phyloP scores from a whole-genome alignment of 2,797 vertebrate species.

The Helarctos malayanus region DNA sequence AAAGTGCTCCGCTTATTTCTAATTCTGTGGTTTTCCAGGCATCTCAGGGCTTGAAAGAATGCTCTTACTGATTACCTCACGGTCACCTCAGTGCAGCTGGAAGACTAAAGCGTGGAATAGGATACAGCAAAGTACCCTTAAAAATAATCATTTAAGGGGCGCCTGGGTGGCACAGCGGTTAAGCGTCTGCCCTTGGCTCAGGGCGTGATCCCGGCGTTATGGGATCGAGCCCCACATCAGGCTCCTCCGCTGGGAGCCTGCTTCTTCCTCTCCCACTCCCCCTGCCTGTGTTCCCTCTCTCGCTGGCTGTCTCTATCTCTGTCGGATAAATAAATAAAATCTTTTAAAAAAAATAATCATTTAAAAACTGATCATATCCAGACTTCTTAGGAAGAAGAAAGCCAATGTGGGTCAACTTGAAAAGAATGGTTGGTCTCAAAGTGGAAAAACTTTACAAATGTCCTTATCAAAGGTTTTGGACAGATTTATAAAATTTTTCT shows the following conservation, averaged over 20 bases:
- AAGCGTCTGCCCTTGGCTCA: too few species aligned
- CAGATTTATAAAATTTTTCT: slow-evolving; percentile 15
- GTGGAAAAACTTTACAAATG: not conserved
- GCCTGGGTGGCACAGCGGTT: too few species aligned
- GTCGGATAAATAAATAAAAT: too few species aligned
- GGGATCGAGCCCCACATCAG: too few species aligned
- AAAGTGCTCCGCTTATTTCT: slow-evolving; percentile 25
- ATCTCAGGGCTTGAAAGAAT: not conserved
- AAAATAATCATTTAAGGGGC: not conserved
- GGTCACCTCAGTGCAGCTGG: not conserved
- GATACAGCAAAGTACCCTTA: not conserved
- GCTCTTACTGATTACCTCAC: not conserved
- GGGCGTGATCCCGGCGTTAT: too few species aligned
- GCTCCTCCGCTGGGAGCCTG: too few species aligned
- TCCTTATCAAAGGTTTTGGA: not conserved
- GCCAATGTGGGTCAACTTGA: not conserved
- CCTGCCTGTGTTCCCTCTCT: too few species aligned
- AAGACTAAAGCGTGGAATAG: not conserved
- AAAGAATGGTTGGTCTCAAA: not conserved
- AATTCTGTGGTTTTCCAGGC: not conserved
- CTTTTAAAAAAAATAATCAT: too few species aligned
- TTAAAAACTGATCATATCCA: not conserved
- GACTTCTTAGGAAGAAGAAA: not conserved
- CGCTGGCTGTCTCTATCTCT: too few species aligned
- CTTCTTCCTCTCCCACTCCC: too few species aligned